These are phyloP conservation scores for Euphysa ruthae DNA, from an alignment of 30 jellyfish, hydroid and myxozoan genomes.

Conservation along the genomic window DNA sequence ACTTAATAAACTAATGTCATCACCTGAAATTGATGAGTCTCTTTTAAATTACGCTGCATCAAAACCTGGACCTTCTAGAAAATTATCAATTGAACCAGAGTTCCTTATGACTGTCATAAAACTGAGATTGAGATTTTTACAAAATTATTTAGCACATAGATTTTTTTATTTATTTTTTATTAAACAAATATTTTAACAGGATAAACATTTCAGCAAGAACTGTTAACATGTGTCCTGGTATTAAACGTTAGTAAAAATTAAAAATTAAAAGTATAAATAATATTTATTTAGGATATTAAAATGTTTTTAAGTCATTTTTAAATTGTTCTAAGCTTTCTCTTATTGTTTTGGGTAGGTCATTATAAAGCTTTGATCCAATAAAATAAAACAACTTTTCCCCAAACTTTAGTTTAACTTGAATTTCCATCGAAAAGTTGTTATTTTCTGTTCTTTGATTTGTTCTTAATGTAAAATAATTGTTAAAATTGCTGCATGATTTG, in stretches of 20 bases:
- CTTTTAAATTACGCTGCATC: no score
- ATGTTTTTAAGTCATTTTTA: no score
- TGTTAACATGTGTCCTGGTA: neutral
- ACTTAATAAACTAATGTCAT: no score
- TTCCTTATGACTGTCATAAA: no score
- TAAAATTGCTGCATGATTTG: neutral
- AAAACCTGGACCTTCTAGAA: no score
- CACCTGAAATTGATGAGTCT: no score
- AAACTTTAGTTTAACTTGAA: neutral
- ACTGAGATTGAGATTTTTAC: no score
- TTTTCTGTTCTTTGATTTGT: neutral
- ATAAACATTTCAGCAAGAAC: no score
- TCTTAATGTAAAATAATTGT: neutral
- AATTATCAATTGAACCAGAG: no score
- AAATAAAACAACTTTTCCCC: neutral
- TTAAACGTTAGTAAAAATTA: neutral
- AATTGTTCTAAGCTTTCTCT: neutral
- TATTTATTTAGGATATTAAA: neutral
- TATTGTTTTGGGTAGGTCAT: neutral
- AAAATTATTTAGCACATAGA: no score
- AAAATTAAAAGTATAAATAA: neutral
- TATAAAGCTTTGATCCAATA: neutral
- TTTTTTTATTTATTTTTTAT: neutral
- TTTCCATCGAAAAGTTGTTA: neutral
- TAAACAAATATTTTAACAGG: neutral